Evolutionary conservation across 2,888 invertebrate genomes (phyloP).

Genomic region (Andrena minutula): DNA sequence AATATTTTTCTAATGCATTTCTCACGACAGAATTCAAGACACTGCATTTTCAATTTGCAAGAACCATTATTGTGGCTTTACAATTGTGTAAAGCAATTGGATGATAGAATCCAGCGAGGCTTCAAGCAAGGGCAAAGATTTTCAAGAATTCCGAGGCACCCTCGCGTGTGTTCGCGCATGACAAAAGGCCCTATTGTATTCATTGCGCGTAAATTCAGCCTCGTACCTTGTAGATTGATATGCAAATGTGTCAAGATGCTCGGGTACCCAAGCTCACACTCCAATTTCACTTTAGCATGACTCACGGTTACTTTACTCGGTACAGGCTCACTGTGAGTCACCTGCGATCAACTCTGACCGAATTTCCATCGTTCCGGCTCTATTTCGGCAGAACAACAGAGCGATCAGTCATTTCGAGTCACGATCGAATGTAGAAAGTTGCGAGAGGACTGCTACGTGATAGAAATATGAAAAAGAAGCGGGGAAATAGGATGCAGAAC

Average conservation of each 20-base stretch:
- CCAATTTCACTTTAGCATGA: slow-evolving; percentile 53
- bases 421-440: background rate
- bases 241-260: slow-evolving; percentile 53
- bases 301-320: slow-evolving; percentile 55
- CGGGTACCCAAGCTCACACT: slow-evolving; percentile 31
- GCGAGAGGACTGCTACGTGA: background rate
- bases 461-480: background rate
- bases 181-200: slow-evolving; percentile 37
- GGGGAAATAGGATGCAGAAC: background rate
- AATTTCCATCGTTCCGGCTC: slow-evolving; percentile 12
- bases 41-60: background rate
- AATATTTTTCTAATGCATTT: background rate
- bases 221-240: slow-evolving; percentile 48
- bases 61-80: background rate
- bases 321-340: slow-evolving; percentile 49
- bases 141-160: background rate
- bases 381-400: background rate
- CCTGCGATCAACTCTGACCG: slow-evolving; percentile 29
- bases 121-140: slow-evolving; percentile 3
- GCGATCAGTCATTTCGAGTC: background rate
- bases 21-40: background rate
- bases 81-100: background rate
- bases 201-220: slow-evolving; percentile 37
- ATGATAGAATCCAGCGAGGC: background rate
- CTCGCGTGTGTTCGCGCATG: background rate